A percentile compares a stretch with the other conserved stretches of the same genome.
These are phyloP conservation scores for Geotrupes spiniger DNA, from an alignment of 2,888 invertebrate species.

Conservation along the genomic window DNA sequence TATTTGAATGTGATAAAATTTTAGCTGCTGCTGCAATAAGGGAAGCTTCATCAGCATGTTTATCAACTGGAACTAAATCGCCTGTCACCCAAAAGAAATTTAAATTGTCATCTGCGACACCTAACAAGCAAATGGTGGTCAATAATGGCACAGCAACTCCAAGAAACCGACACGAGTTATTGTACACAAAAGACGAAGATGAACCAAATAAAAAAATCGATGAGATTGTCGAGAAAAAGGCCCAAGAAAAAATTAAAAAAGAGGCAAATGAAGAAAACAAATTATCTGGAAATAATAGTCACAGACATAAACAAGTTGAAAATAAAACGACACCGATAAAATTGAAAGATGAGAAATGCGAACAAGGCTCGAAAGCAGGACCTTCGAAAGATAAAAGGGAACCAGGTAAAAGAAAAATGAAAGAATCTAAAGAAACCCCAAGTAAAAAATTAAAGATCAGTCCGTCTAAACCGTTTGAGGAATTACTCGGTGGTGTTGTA, in stretches of 20 bases:
- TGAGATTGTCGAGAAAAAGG: conserved; percentile 47
- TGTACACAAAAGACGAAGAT: conserved; percentile 54
- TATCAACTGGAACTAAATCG: conserved; percentile 12
- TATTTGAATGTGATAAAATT: conserved; percentile 9
- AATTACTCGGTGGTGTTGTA: conserved; percentile 64
- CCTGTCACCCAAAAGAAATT: conserved; percentile 7
- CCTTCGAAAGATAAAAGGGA: conserved; percentile 19
- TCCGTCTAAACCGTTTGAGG: conserved; percentile 47
- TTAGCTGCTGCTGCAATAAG: conserved; percentile 55
- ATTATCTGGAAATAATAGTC: conserved; percentile 6
- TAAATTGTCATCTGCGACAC: conserved; percentile 7
- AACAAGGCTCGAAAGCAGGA: conserved; percentile 14
- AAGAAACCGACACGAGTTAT: conserved; percentile 49
- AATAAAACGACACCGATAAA: conserved; percentile 7
- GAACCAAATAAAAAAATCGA: conserved; percentile 51
- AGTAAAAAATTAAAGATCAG: conserved; percentile 37
- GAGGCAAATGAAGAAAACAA: conserved; percentile 31
- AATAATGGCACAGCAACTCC: conserved; percentile 5
- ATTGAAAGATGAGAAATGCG: not conserved
- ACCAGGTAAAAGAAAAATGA: conserved; percentile 26
- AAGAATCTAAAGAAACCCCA: conserved; percentile 22
- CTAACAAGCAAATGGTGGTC: not conserved
- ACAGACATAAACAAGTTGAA: conserved; percentile 11
- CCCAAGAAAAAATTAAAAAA: conserved; percentile 43
- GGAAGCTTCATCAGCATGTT: conserved; percentile 38